Base-by-base conservation (phyloP, 2,113 vertebrate species). In the Psammodynastes pulverulentus region DNA sequence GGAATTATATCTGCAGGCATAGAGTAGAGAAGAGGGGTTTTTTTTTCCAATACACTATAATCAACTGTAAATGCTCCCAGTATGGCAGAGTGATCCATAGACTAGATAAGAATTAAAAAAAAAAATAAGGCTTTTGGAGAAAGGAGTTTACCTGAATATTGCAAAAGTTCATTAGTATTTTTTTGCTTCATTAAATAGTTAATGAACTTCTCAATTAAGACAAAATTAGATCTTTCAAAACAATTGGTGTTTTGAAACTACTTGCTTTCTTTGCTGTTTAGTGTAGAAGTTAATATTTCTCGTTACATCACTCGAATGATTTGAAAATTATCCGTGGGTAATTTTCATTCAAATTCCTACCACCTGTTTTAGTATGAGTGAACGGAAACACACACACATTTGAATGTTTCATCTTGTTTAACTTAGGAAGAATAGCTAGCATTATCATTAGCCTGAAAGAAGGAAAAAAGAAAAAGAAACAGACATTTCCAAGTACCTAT, bases 171-270 rank as follows among this genome's bases (percentile, higher is more conserved):
- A 85, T 72, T 86, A 89, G 49, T 89, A 54, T 53, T 91, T 93
- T 93, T 93, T 91, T 91, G 79, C 90, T 93, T 86, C 52, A 58
- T 94, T 95, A 62, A 84, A 6, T 90, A n/a, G 49, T 93, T 4
- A 3, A 89, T 94, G 90, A 89, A 91, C 19, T 94, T 43, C 92
- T 88, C 51, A 91, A 91, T 91, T 90, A 92, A 86, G 21, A 19
- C 26, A 87, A 91, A 72, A 19, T 84, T 92, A 89, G 72, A 0
- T 91, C 91, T 96, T 91, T 9, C 0, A 46, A 95, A 93, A 79
- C 88, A 1, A 0, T 62, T 0, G 93, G 34, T 26, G 91, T 88
- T 95, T 90, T 86, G 1, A 93, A 94, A 91, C 45, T 52, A 3
- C 49, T 24, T n/a, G 51, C 90, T 93, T 89, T 3, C 84, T 51